phyloP scores from a whole-genome alignment of 2,888 invertebrate genomes.

The Ornithoptera alexandrae region DNA sequence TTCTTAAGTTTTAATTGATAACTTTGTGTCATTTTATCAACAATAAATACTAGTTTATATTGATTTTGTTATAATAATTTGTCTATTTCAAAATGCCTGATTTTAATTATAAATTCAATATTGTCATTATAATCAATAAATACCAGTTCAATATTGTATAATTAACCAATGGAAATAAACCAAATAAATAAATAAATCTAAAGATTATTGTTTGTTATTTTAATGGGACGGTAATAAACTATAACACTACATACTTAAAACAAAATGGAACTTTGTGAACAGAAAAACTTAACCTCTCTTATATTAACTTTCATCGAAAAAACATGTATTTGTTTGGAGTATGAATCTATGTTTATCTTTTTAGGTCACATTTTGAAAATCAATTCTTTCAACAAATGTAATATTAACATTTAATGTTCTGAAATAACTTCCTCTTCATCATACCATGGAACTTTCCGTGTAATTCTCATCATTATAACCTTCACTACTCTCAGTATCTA shows the following conservation, averaged over 20 bases:
- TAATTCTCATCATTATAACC: not conserved
- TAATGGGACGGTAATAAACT: not conserved
- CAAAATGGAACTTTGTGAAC: too few species aligned
- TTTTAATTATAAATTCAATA: slow-evolving; percentile 1
- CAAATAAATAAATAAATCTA: slow-evolving; percentile 54
- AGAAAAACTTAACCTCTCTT: too few species aligned
- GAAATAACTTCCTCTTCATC: not conserved
- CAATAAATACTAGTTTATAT: slow-evolving; percentile 20
- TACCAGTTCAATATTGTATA: slow-evolving; percentile 28
- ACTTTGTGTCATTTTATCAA: slow-evolving; percentile 25
- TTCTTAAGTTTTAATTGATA: not conserved
- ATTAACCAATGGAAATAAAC: slow-evolving; percentile 55
- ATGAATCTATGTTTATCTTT: too few species aligned
- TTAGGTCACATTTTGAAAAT: too few species aligned
- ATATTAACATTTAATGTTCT: not conserved
- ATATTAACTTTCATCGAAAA: too few species aligned
- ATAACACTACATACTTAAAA: too few species aligned
- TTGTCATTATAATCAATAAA: slow-evolving; percentile 1
- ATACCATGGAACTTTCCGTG: not conserved
- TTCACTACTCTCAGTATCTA: not conserved
- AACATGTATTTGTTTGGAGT: too few species aligned
- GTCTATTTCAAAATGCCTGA: not conserved
- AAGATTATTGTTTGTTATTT: slow-evolving; percentile 36
- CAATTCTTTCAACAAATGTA: too few species aligned
- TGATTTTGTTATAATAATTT: slow-evolving; percentile 8